Evolutionary conservation across 2,797 vertebrate species (phyloP), one percentile per base, ranked within the genome.

Genomic region (Gambelia wislizenii): DNA sequence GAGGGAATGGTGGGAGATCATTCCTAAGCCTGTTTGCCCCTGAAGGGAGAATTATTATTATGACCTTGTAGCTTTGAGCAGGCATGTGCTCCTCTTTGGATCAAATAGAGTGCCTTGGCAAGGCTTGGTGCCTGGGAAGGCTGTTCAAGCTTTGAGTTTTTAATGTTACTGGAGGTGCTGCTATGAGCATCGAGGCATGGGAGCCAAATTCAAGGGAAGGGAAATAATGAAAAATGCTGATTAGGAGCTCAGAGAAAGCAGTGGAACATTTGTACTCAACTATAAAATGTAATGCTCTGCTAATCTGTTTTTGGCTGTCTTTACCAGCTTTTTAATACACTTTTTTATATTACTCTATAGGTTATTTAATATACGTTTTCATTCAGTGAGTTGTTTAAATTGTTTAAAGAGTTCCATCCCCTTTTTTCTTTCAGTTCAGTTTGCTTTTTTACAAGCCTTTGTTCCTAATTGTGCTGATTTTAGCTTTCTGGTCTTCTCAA

Each of bases 171-270:
- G 84, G 85, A 96, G 93, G 72, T 94, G 94, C 96, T 95, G 92
- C 94, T 96, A 79, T 92, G 94, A 92, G 94, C 95, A 93, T 78
- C 94, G 93, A 96, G 90, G 94, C 95, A 92, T 89, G 90, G 75
- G 20, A 96, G 89, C 93, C 95, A 96, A 96, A 95, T 91, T 94
- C 83, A 93, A 85, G 90, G 88, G 79, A 95, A 95, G 36, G 33
- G 83, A 96, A 96, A 95, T 96, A 96, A 97, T 97, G 94, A 96
- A 96, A 97, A 95, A 96, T 96, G 94, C 95, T 97, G 96, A 96
- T 97, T 95, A 96, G 93, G 75, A 95, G 89, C 90, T 95, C 93
- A 94, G 95, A 95, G 93, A 95, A 96, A 96, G 93, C 87, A 95
- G 95, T 81, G 92, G 95, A 94, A 96, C 95, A 96, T 97, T 96